Evolutionary conservation across 92 coral and sea anemone species (phyloP).

Genomic region (Heteractis magnifica): DNA sequence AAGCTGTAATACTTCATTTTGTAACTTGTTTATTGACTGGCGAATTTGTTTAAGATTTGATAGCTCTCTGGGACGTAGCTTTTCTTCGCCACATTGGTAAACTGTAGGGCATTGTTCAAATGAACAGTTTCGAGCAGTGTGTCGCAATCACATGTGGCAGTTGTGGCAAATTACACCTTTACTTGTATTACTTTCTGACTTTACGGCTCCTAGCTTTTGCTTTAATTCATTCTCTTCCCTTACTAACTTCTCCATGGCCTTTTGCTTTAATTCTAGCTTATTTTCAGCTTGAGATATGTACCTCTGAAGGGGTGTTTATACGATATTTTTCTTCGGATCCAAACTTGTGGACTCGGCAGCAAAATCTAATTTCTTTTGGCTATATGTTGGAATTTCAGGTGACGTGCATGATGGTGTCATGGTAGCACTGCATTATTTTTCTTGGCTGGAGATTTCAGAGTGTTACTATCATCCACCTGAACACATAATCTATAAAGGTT

Average conservation of each 20-base stretch:
- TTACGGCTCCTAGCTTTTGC: neutral
- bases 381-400: neutral
- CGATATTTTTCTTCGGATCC: neutral
- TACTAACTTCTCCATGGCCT: neutral
- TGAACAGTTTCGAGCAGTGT: constrained; percentile 1
- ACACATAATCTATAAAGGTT: constrained; percentile 38
- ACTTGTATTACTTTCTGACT: neutral
- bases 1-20: constrained; percentile 12
- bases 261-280: neutral
- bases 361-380: neutral
- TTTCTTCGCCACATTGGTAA: constrained; percentile 1
- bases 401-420: no score
- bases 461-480: constrained; percentile 18
- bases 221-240: neutral
- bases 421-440: neutral
- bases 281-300: neutral
- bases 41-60: constrained; percentile 18
- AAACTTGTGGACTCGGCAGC: neutral
- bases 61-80: constrained; percentile 24
- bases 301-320: constrained; percentile 5
- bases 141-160: neutral
- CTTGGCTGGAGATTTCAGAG: neutral
- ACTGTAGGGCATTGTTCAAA: neutral
- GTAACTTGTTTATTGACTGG: constrained; percentile 24
- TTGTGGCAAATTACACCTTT: neutral